Evolutionary conservation across 53 echinoderm and acorn worm species (phyloP), one percentile per base, ranked within the genome.

Genomic region (Actinopyga echinites): DNA sequence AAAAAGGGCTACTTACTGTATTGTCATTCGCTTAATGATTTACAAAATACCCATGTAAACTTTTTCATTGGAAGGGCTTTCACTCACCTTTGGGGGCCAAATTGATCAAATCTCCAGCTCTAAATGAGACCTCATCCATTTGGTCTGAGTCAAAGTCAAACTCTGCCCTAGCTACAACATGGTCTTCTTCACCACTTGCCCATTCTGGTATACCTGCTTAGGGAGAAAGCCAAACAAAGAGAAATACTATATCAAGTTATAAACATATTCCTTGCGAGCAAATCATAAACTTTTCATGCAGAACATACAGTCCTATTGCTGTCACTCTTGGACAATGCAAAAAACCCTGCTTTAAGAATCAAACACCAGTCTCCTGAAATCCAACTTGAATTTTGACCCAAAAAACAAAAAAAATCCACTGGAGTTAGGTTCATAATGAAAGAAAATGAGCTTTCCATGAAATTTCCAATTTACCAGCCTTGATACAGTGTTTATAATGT

Each of bases 101-200:
- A 63, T 92, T 95, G 64, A 95, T 84, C 30, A 93, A 65, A 25
- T 82, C 69, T 13, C 96, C 96, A 42, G 93, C 85, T 44, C 83
- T 89, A 35, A 95, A 93, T 26, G 91, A 93, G 4, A 95, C 61
- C 83, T 95, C 96, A n/a, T 87, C 84, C 15, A 80, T 82, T 25
- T 75, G 58, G 23, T 93, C 91, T 20, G 93, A 82, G 15, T 93
- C 91, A 85, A 95, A 93, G 78, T 96, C 96, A 90, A 80, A 96
- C 87, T 96, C 96, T 40, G 92, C 90, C 30, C 96, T 87, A 10
- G 88, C 93, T 32, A 96, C 96, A 0, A 96, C 93, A 84, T 96
- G 96, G 58, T 96, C 93, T 20, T 96, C 96, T 56, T 93, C 92
- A 9, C 96, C 96, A 57, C 85, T 86, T 9, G 96, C 96, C 96